These are phyloP conservation scores for Salvator merianae DNA, from an alignment of 2,113 vertebrate species.

Conservation along the genomic window DNA sequence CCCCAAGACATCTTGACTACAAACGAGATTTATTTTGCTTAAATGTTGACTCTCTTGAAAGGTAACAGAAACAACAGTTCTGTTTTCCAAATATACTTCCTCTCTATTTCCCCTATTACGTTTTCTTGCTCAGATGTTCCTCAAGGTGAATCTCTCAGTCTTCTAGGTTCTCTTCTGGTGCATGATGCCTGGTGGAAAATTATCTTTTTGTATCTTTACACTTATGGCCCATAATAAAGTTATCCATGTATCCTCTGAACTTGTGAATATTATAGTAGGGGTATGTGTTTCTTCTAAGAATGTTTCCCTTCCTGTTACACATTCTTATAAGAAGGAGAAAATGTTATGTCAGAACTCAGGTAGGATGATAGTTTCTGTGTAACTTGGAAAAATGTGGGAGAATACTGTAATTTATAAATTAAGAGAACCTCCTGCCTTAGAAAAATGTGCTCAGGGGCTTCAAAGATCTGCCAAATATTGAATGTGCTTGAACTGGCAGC, in stretches of 20 bases:
- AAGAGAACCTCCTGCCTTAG: too few species aligned
- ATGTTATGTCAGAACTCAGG: background rate
- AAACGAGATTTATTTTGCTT: conserved; percentile 78
- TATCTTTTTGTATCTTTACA: too few species aligned
- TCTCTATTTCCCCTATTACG: too few species aligned
- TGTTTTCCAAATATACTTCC: background rate
- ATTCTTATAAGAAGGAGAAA: background rate
- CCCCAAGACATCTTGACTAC: conserved; percentile 69
- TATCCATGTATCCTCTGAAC: too few species aligned
- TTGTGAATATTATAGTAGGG: too few species aligned
- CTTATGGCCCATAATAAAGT: too few species aligned
- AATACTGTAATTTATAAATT: too few species aligned
- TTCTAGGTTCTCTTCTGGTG: background rate
- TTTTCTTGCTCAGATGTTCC: background rate
- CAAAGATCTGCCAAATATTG: background rate
- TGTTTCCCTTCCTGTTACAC: background rate
- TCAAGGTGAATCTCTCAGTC: background rate
- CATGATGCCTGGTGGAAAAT: background rate
- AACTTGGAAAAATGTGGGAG: too few species aligned
- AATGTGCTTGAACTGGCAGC: background rate
- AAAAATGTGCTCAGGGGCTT: too few species aligned
- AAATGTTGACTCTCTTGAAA: conserved; percentile 68
- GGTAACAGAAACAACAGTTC: conserved; percentile 49
- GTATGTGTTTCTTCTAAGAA: background rate
- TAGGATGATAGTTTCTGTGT: too few species aligned